Base-by-base conservation (phyloP, 2,888 invertebrate genomes). In the Ecliptopera silaceata region DNA sequence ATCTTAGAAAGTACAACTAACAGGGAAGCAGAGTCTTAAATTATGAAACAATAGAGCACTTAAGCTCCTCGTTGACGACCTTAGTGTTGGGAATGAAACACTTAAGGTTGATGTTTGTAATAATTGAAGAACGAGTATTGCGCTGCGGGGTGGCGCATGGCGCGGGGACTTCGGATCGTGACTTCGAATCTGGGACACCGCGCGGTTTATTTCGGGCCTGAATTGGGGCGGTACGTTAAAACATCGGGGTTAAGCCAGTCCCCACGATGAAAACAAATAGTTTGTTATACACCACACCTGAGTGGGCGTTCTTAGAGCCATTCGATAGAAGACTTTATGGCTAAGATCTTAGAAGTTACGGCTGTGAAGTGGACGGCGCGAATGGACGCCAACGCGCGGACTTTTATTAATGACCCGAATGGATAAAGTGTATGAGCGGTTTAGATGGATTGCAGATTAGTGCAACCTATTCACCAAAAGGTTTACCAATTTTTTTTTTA, bases 191-290 rank as follows among this genome's bases (percentile, higher is more conserved):
- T 88, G 80, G 88, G 83, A 79, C 88, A 83, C 71, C 72, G 76
- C 71, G 75, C 80, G 58, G 58, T 58, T 85, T 89, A 91, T 91
- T 89, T 89, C 76, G 86, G 80, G 73, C 74, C 77, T 77, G 80
- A 91, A 88, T 85, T 88, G 79, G 87, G 83, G 76, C 88, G 80
- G 76, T 80, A 81, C 80, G 85, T 84, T 86, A 79, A 84, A 77
- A 82, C 85, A 84, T 84, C 81, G 81, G 77, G 84, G 85, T 82
- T 84, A 71, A 82, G 73, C 75, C 75, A 65, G 72, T 70, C 69
- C 73, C 66, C 68, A 71, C 72, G 75, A 75, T 79, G 80, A 79
- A 80, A 86, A 82, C 82, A 82, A 82, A 82, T 81, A 82, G 79
- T 76, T 77, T 67, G 69, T 75, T 77, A 72, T 69, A 72, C 63